Conservation (phyloP, 2,797 vertebrate species). For the Crax fasciolata region DNA sequence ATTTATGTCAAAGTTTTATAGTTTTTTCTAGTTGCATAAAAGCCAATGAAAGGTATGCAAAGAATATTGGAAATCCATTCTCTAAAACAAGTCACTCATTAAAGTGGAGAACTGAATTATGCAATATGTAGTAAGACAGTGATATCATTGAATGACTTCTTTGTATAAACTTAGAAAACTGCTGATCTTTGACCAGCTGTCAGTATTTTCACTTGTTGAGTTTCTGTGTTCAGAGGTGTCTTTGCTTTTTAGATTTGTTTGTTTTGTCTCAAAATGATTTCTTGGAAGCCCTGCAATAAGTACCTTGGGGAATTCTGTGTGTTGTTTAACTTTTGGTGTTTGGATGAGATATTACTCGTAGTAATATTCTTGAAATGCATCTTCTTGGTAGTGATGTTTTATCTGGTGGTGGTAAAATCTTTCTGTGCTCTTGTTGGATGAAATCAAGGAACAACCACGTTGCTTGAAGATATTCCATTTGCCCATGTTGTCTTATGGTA, state of each 20-base stretch:
- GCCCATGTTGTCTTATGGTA: not conserved
- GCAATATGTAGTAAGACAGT: not conserved
- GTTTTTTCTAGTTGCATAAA: not conserved
- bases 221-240: not conserved
- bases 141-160: not conserved
- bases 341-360: not conserved
- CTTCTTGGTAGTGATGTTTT: not conserved
- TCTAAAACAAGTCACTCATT: not conserved
- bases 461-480: not conserved
- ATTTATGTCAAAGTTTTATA: not conserved
- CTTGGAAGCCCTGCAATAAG: not conserved
- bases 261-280: not conserved
- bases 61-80: not conserved
- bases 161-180: not conserved
- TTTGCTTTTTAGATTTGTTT: not conserved
- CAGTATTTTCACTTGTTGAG: not conserved
- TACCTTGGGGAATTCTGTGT: not conserved
- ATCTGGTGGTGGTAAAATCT: not conserved
- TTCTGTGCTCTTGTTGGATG: not conserved
- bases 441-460: not conserved
- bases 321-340: not conserved
- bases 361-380: not conserved
- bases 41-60: not conserved
- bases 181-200: not conserved
- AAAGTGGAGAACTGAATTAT: not conserved